A percentile compares a stretch with the other conserved stretches of the same genome.
Conservation (phyloP, 2,113 vertebrate genomes). For the rabbit (Oryctolagus cuniculus) region DNA sequence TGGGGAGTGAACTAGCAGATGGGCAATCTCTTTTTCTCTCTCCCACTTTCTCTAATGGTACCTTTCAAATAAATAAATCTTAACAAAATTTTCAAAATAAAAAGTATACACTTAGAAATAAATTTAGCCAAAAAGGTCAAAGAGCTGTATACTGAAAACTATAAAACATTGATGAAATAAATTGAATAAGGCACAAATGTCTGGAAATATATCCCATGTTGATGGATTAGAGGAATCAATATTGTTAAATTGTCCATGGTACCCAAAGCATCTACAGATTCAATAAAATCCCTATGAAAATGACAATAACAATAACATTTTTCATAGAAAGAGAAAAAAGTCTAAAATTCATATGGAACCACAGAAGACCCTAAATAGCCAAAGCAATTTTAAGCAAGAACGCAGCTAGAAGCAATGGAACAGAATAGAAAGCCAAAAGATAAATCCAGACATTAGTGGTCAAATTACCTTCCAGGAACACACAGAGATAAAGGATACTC, state of each 20-base stretch:
- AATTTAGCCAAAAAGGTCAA: not conserved
- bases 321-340: not conserved
- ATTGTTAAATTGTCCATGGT: not conserved
- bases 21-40: no score
- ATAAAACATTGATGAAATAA: not conserved
- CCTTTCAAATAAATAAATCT: no score
- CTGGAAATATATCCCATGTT: not conserved
- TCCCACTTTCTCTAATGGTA: no score
- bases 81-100: no score
- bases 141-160: not conserved
- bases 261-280: not conserved
- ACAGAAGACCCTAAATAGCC: not conserved
- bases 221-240: not conserved
- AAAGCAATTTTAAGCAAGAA: not conserved
- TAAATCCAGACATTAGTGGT: not conserved
- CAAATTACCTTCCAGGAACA: not conserved
- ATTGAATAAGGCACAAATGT: not conserved
- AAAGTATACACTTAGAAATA: not conserved
- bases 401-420: not conserved
- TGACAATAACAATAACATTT: not conserved
- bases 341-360: not conserved
- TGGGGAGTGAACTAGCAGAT: no score
- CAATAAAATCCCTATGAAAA: not conserved
- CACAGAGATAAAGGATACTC: not conserved
- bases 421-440: not conserved